A percentile compares a stretch with the other conserved stretches of the same genome.
Conservation (phyloP, 2,888 invertebrate genomes). For the Pristionchus maxplancki region DNA sequence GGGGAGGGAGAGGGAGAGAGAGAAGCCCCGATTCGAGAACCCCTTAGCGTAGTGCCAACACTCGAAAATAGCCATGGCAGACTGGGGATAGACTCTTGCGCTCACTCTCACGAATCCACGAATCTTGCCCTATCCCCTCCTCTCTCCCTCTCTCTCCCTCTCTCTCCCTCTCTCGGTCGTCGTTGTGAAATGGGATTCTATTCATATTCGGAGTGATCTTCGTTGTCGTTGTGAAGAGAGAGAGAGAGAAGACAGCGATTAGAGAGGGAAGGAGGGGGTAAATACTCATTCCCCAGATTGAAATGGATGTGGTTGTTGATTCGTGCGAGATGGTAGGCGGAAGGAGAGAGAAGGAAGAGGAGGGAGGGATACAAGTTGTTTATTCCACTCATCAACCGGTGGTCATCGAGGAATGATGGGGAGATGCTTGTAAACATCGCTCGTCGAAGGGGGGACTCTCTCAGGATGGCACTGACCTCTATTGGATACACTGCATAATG, state of each 20-base stretch:
- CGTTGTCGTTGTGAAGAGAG: neutral
- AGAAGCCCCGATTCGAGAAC: slow-evolving; percentile 4
- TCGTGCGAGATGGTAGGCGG: neutral
- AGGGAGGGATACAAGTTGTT: slow-evolving; percentile 22
- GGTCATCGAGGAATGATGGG: neutral
- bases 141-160: neutral
- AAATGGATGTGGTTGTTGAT: slow-evolving; percentile 4
- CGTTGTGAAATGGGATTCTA: neutral
- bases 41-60: neutral
- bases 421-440: neutral
- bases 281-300: neutral
- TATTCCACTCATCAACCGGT: neutral
- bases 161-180: neutral
- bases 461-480: neutral
- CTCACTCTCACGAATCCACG: neutral
- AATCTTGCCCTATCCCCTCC: neutral
- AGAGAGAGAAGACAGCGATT: neutral
- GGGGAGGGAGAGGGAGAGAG: neutral
- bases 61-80: neutral
- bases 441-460: neutral
- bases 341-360: neutral
- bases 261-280: neutral
- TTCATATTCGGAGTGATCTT: neutral
- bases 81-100: neutral
- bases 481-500: neutral